These are phyloP conservation scores for Apeltes quadracus DNA, from an alignment of 2,113 vertebrate genomes.

Conservation along the genomic window DNA sequence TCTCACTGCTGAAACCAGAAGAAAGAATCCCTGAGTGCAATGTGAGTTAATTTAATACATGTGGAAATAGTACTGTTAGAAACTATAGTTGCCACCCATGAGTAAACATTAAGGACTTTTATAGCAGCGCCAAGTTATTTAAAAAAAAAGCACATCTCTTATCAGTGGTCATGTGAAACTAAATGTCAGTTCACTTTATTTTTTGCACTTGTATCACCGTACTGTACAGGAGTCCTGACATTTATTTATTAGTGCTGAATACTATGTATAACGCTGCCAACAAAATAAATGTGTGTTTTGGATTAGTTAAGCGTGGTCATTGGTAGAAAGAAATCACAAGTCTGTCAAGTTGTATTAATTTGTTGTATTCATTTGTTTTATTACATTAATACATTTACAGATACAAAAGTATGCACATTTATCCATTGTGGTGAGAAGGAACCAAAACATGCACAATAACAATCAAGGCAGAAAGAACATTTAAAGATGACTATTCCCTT, in stretches of 20 bases:
- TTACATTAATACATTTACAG: no score
- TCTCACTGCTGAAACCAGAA: not conserved
- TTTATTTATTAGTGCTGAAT: constrained; percentile 58
- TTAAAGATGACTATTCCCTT: no score
- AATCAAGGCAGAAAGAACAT: no score
- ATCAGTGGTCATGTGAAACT: constrained; percentile 36
- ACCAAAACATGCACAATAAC: no score
- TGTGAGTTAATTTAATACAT: constrained; percentile 33
- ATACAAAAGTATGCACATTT: no score
- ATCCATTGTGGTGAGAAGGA: no score
- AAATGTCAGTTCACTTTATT: constrained; percentile 20
- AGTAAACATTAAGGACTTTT: constrained; percentile 33
- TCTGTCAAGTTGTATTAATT: no score
- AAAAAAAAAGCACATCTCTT: constrained; percentile 4
- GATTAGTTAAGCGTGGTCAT: not conserved
- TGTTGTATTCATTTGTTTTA: no score
- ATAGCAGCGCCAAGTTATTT: constrained; percentile 39
- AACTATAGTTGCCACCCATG: constrained; percentile 13
- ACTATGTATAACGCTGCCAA: constrained; percentile 48
- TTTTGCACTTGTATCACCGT: constrained; percentile 58
- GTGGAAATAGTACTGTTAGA: constrained; percentile 37
- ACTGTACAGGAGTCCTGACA: constrained; percentile 38
- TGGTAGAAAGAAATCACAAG: not conserved
- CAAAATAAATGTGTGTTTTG: constrained; percentile 53
- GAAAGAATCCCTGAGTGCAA: constrained; percentile 26